Evolutionary conservation across 1,140 invertebrate species (phyloP).

Genomic region (Brachionus sp.): DNA sequence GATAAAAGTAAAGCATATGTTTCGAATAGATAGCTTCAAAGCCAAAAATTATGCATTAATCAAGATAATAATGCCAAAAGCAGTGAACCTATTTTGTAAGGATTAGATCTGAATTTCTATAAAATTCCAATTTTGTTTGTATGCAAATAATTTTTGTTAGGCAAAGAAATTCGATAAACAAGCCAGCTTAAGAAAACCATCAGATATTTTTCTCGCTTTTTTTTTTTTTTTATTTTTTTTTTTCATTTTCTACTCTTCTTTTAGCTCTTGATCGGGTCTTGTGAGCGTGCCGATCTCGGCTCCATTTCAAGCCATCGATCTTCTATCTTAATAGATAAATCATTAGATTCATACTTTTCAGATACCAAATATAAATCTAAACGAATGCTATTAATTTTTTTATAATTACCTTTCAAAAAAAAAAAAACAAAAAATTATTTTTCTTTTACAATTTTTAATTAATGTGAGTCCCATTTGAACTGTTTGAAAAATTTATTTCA

Average conservation of each 20-base stretch:
- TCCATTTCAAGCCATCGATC: background rate
- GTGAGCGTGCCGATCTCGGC: background rate
- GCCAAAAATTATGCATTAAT: background rate
- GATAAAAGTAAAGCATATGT: conserved; percentile 3
- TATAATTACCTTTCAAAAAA: background rate
- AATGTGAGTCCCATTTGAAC: background rate
- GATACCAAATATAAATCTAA: background rate
- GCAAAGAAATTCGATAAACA: background rate
- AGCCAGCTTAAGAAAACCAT: background rate
- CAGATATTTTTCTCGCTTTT: background rate
- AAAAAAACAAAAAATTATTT: background rate
- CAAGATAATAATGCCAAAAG: background rate
- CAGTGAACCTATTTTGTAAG: background rate
- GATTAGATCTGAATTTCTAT: background rate
- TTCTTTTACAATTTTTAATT: too few relatives aligned
- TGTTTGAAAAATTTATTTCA: background rate
- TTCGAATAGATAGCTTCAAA: background rate
- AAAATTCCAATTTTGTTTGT: conserved; percentile 4
- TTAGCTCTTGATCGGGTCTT: background rate
- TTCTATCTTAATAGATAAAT: background rate
- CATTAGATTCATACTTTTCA: background rate
- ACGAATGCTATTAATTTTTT: background rate
- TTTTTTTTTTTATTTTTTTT: background rate
- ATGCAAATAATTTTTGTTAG: background rate
- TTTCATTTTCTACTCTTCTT: background rate